These are phyloP conservation scores for Tenthredo distinguenda DNA, from an alignment of 2,888 invertebrate genomes.

Conservation along the genomic window DNA sequence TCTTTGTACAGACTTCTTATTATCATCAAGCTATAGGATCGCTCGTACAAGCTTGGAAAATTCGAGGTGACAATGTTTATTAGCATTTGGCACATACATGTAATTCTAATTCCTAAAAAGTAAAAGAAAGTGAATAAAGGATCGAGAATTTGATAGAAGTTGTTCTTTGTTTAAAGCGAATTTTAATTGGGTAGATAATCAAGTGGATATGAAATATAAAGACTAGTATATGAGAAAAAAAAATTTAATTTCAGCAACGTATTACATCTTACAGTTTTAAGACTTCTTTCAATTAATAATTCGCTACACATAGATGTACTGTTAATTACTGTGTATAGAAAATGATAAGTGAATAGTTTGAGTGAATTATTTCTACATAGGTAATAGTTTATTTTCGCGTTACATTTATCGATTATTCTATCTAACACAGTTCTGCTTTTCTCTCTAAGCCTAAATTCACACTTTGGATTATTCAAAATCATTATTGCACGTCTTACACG, in stretches of 20 bases:
- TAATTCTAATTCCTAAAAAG: neutral
- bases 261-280: neutral
- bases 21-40: neutral
- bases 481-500: constrained; percentile 13
- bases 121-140: neutral
- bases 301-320: constrained; percentile 20
- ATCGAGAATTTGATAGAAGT: neutral
- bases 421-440: constrained; percentile 50
- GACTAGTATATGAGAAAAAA: constrained; percentile 1
- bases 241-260: constrained; percentile 33
- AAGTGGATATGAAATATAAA: neutral
- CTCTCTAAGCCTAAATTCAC: constrained; percentile 45
- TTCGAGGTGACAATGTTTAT: neutral
- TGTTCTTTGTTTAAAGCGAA: neutral
- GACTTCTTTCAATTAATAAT: neutral
- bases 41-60: neutral
- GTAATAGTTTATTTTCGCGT: constrained; percentile 20
- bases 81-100: neutral
- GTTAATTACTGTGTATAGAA: constrained; percentile 12
- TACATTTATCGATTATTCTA: constrained; percentile 49
- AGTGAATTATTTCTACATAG: constrained; percentile 9
- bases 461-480: constrained; percentile 44
- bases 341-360: constrained; percentile 10
- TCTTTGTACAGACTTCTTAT: neutral
- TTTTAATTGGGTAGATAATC: neutral